Evolutionary conservation across 2,888 invertebrate genomes (phyloP).

Genomic region (Diarsia brunnea): DNA sequence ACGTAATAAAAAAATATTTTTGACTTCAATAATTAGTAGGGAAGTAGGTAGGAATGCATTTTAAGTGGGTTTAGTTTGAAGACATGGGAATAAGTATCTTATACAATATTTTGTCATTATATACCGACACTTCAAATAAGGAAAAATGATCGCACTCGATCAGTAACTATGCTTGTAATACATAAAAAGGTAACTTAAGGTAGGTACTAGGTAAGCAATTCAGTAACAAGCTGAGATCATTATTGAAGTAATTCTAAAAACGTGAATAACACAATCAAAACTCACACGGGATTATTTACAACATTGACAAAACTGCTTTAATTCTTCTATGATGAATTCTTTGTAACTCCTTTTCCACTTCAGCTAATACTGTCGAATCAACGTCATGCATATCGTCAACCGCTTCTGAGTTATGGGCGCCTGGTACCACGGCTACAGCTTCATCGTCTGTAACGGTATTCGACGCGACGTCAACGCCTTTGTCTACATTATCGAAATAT

Average conservation of each 20-base stretch:
- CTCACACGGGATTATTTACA: constrained; percentile 10
- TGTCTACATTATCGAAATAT: constrained; percentile 65
- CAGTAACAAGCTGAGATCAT: constrained; percentile 25
- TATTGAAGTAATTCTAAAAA: neutral
- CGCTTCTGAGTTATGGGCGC: constrained; percentile 69
- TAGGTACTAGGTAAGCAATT: neutral
- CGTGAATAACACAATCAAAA: constrained; percentile 14
- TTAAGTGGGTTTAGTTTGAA: neutral
- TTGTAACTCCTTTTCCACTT: constrained; percentile 81
- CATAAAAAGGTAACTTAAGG: neutral
- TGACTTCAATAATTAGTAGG: neutral
- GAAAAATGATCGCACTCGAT: neutral
- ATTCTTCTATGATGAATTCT: constrained; percentile 81
- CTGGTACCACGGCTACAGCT: constrained; percentile 72
- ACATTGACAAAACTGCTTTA: constrained; percentile 12
- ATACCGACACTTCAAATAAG: neutral
- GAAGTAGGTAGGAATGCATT: neutral
- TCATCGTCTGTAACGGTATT: constrained; percentile 68
- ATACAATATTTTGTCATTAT: neutral
- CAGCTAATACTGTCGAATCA: constrained; percentile 74
- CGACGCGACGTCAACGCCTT: constrained; percentile 64
- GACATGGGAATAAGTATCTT: neutral
- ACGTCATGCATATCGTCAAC: constrained; percentile 65
- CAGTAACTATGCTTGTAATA: neutral
- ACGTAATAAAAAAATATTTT: constrained; percentile 12